Conservation (phyloP, 2,113 vertebrate species). For the Podocnemis expansa region DNA sequence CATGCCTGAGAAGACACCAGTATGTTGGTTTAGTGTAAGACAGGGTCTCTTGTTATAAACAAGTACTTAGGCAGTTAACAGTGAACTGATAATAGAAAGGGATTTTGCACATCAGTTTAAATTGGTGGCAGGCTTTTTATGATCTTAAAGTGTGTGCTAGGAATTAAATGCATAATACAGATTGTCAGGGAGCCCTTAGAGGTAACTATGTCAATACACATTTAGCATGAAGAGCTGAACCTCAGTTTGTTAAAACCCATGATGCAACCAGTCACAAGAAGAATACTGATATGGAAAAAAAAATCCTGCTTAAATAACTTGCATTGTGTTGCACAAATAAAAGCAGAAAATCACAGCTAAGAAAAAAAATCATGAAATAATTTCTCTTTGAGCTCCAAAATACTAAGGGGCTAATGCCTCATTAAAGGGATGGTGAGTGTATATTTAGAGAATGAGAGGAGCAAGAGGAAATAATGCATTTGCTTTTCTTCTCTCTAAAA, state of each 20-base stretch:
- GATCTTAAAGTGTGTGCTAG: neutral
- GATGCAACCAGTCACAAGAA: neutral
- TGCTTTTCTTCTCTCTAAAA: neutral
- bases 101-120: neutral
- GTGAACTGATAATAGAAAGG: neutral
- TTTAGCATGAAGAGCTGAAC: neutral
- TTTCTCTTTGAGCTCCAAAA: neutral
- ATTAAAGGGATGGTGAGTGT: neutral
- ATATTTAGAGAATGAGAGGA: neutral
- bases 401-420: neutral
- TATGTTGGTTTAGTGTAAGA: neutral
- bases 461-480: neutral
- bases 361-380: neutral
- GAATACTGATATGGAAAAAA: neutral
- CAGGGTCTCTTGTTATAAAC: neutral
- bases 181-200: neutral
- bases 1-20: fast-evolving
- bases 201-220: neutral
- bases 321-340: neutral
- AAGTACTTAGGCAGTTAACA: neutral
- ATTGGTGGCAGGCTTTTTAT: neutral
- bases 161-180: neutral
- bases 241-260: neutral
- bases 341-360: neutral
- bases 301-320: neutral